Evolutionary conservation across 2,888 invertebrate genomes (phyloP).

Genomic region (Drosophila recens): DNA sequence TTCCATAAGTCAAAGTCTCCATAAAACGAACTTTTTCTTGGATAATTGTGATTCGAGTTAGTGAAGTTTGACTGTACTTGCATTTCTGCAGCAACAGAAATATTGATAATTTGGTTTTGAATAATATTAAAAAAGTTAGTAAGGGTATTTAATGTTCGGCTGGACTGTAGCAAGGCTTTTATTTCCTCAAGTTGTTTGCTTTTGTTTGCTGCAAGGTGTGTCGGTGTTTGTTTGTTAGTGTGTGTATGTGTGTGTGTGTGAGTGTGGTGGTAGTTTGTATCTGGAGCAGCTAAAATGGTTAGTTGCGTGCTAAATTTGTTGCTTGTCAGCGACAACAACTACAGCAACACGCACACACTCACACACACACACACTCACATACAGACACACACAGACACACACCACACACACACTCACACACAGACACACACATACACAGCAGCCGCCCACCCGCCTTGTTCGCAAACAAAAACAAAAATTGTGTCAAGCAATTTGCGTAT

Average conservation of each 20-base stretch:
- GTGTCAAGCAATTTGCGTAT: constrained; percentile 82
- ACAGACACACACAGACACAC: constrained; percentile 20
- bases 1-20: too few relatives aligned
- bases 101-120: too few relatives aligned
- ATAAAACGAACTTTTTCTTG: too few relatives aligned
- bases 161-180: background rate
- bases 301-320: constrained; percentile 78
- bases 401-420: too few relatives aligned
- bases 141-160: constrained; percentile 6
- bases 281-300: constrained; percentile 80
- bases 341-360: constrained; percentile 21
- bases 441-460: constrained; percentile 31
- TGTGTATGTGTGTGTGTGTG: constrained; percentile 19
- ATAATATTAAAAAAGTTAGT: too few relatives aligned
- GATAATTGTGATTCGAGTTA: too few relatives aligned
- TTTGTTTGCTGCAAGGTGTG: constrained; percentile 52
- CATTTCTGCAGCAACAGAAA: too few relatives aligned
- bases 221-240: constrained; percentile 32
- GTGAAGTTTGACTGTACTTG: too few relatives aligned
- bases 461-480: constrained; percentile 56
- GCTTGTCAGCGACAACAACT: constrained; percentile 45
- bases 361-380: constrained; percentile 14
- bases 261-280: constrained; percentile 48
- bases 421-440: too few relatives aligned
- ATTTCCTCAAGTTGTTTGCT: constrained; percentile 41